phyloP scores from a whole-genome alignment of 1,140 invertebrate species.

The Tetragonula clypearis region DNA sequence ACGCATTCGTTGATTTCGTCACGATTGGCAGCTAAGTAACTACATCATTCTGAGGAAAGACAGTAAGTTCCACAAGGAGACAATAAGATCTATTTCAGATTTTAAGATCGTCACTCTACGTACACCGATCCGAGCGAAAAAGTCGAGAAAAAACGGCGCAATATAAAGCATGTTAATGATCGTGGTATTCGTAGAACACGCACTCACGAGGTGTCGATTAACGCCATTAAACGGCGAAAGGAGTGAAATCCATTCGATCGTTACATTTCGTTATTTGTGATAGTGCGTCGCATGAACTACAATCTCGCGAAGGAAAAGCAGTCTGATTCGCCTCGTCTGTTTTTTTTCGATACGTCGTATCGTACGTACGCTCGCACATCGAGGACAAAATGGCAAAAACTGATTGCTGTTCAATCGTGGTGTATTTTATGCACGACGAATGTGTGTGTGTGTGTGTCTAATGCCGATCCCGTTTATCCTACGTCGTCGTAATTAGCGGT shows the following conservation, averaged over 20 bases:
- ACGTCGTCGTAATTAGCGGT: constrained; percentile 36
- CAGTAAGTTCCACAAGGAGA: too few relatives aligned
- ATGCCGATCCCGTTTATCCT: background rate
- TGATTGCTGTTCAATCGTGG: background rate
- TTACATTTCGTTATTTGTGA: background rate
- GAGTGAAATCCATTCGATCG: constrained; percentile 12
- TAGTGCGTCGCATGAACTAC: background rate
- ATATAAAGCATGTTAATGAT: background rate
- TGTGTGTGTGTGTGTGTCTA: background rate
- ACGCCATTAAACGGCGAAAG: background rate
- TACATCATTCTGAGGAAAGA: too few relatives aligned
- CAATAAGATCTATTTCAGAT: too few relatives aligned
- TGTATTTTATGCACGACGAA: too few relatives aligned
- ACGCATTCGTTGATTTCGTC: too few relatives aligned
- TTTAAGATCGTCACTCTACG: too few relatives aligned
- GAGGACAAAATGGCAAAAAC: background rate
- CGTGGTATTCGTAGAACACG: background rate
- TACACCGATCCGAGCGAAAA: background rate
- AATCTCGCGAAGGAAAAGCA: background rate
- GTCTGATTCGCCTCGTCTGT: background rate
- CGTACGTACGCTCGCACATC: background rate
- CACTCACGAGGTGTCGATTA: background rate
- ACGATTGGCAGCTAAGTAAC: too few relatives aligned
- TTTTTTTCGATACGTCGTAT: background rate
- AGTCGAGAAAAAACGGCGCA: background rate